A percentile compares a stretch with the other conserved stretches of the same genome.
Evolutionary conservation across 2,888 invertebrate genomes (phyloP).

Genomic region (Agriopis marginaria): DNA sequence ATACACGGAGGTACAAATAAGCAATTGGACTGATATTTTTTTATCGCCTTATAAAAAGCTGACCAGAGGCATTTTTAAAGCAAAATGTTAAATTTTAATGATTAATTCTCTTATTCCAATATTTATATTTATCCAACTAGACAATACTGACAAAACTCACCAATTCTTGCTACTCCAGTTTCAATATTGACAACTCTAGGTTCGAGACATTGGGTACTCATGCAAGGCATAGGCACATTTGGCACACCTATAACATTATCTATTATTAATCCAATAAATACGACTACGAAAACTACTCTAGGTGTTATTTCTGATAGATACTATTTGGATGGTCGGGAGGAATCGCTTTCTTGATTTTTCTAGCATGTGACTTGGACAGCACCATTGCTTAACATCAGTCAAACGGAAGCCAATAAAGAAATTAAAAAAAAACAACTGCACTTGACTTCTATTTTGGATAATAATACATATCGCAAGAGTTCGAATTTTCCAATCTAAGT

Average conservation of each 20-base stretch:
- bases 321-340: too few relatives aligned
- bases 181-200: conserved; percentile 53
- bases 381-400: too few relatives aligned
- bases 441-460: not conserved
- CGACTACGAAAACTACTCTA: not conserved
- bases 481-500: not conserved
- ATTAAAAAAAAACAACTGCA: not conserved
- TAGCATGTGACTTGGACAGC: too few relatives aligned
- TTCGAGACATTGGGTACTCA: conserved; percentile 49
- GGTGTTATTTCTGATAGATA: too few relatives aligned
- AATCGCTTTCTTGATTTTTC: too few relatives aligned
- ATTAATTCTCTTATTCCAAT: too few relatives aligned
- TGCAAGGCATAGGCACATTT: conserved; percentile 59
- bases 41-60: too few relatives aligned
- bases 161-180: conserved; percentile 70
- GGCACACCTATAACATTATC: conserved; percentile 64
- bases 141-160: conserved; percentile 65
- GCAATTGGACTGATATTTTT: too few relatives aligned
- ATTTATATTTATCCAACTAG: not conserved
- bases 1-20: too few relatives aligned
- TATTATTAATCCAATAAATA: not conserved
- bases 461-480: not conserved
- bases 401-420: too few relatives aligned
- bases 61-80: too few relatives aligned
- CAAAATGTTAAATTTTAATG: too few relatives aligned